Base-by-base conservation (phyloP, 2,888 invertebrate genomes). In the Mechanitis messenoides region DNA sequence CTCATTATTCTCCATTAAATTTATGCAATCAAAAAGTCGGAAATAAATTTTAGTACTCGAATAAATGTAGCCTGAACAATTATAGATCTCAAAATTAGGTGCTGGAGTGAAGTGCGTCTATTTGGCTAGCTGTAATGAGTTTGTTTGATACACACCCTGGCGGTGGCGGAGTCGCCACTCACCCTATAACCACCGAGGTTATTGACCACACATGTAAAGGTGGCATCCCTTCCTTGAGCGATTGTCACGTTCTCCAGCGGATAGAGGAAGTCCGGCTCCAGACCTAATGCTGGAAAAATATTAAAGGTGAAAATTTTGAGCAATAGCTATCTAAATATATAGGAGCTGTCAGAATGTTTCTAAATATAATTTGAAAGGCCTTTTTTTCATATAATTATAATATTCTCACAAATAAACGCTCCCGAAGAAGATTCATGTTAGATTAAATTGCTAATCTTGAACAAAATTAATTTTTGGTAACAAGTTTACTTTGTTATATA, bases 141-240 rank as follows among this genome's bases (percentile, higher is more conserved):
- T 76, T 74, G 82, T 83, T 84, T 79, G 92, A 94, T 94, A 95
- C 95, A 94, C 94, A 95, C 95, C 95, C 94, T 94, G 92, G 94
- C 94, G 84, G 93, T 93, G 91, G 93, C 92, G 92, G 93, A 92
- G 91, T 94, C 94, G 92, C 95, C 95, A 96, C 96, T 96, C 96
- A 97, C 97, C 95, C 95, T 94, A 92, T 94, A 93, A 91, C 93
- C 93, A 78, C 94, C 94, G 82, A 95, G 93, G 92, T 95, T 94
- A 91, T 95, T 95, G 79, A 95, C 95, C 80, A 95, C 94, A 82
- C 95, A 95, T 72, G 95, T 95, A 90, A 95, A 95, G 82, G 94
- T 94, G 73, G 95, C 95, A 90, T 95, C 95, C 74, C 95, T 91
- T 68, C 95, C 95, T 85, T 95, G 94, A 68, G 95, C 92, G 76